Conservation (phyloP, 2,113 vertebrate genomes). For the Burhinus bistriatus region DNA sequence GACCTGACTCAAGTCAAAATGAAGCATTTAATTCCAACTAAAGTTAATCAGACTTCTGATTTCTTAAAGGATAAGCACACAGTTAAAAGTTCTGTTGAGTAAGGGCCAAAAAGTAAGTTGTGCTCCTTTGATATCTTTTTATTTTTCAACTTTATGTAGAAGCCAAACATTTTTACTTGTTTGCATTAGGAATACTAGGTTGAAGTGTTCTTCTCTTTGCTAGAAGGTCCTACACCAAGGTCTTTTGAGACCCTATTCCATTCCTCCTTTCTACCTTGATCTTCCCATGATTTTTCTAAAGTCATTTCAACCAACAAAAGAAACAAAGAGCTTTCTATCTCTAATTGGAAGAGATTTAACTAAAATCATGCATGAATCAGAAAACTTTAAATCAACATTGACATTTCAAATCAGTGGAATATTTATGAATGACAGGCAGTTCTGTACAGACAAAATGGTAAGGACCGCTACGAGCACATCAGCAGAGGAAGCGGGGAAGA, state of each 20-base stretch:
- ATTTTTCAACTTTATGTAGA: background rate
- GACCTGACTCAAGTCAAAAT: background rate
- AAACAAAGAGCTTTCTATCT: background rate
- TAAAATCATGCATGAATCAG: background rate
- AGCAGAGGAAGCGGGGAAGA: background rate
- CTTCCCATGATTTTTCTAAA: background rate
- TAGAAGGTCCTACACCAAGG: background rate
- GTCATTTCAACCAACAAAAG: background rate
- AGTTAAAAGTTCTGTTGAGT: background rate
- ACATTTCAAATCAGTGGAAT: background rate
- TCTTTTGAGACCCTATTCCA: background rate
- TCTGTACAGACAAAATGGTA: background rate
- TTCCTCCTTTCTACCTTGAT: background rate
- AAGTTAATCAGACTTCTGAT: background rate
- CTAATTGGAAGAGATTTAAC: background rate
- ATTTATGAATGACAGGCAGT: background rate
- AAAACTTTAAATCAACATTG: background rate
- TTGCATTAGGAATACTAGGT: background rate
- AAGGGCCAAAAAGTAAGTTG: background rate
- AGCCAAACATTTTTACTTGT: background rate
- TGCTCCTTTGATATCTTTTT: background rate
- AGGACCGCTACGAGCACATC: background rate
- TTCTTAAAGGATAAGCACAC: background rate
- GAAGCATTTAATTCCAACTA: background rate
- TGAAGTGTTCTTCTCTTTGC: background rate